A percentile compares a stretch with the other conserved stretches of the same genome.
phyloP scores from a whole-genome alignment of 2,113 vertebrate genomes.

The Brienomyrus longianalis region DNA sequence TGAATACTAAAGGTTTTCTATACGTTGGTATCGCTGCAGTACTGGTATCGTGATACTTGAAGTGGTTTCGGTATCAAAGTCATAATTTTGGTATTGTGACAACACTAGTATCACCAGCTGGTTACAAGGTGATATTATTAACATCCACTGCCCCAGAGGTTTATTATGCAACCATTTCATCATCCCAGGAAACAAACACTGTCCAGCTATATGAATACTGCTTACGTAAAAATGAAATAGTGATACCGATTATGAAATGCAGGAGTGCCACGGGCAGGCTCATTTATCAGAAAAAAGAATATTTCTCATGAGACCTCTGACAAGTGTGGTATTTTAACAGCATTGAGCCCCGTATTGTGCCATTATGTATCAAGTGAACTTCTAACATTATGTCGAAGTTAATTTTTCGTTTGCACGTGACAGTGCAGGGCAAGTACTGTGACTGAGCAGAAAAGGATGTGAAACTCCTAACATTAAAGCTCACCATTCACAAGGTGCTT shows the following conservation, averaged over 20 bases:
- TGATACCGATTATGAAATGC: neutral
- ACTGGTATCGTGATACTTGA: no score
- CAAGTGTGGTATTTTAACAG: neutral
- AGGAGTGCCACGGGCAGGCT: neutral
- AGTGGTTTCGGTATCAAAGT: neutral
- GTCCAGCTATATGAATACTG: neutral
- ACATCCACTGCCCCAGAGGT: neutral
- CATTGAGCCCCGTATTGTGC: neutral
- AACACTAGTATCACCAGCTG: neutral
- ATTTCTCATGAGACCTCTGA: neutral
- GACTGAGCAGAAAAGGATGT: conserved; percentile 16
- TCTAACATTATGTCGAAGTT: neutral
- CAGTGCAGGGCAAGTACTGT: neutral
- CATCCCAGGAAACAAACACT: neutral
- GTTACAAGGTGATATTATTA: neutral
- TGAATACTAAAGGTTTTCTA: neutral
- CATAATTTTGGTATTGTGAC: neutral
- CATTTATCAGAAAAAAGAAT: neutral
- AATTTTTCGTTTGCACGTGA: neutral
- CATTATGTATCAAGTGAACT: neutral
- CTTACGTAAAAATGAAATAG: neutral
- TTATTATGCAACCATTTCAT: neutral
- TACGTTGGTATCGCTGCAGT: no score
- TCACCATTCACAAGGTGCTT: conserved; percentile 32
- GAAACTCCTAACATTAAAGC: conserved; percentile 36